Evolutionary conservation across 2,888 invertebrate species (phyloP).

Genomic region (Synergus itoensis): DNA sequence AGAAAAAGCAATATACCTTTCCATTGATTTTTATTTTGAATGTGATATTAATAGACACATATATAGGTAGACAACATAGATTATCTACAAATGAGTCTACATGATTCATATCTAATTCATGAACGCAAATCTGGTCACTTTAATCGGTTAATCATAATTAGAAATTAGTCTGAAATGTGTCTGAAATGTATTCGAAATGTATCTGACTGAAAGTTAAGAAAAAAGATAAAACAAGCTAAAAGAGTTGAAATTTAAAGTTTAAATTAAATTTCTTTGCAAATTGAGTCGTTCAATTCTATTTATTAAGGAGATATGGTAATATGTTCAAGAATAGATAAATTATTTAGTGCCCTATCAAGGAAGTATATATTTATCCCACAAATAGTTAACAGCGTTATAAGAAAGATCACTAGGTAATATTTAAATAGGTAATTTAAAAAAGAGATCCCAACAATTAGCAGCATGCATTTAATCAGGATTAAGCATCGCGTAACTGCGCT

Average conservation of each 20-base stretch:
- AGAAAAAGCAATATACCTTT: neutral
- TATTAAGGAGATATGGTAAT: too few species aligned
- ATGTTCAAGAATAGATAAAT: neutral
- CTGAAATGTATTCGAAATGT: neutral
- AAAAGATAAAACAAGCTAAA: neutral
- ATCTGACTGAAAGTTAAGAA: neutral
- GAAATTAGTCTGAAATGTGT: neutral
- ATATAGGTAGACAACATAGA: neutral
- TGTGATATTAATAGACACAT: neutral
- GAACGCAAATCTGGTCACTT: neutral
- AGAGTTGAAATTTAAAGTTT: too few species aligned
- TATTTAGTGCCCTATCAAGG: neutral
- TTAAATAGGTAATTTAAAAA: neutral
- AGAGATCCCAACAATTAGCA: slow-evolving; percentile 3
- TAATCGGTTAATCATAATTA: neutral
- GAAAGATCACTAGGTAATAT: neutral
- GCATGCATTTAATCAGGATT: slow-evolving; percentile 1
- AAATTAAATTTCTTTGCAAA: too few species aligned
- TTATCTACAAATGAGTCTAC: neutral
- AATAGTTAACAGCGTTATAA: neutral
- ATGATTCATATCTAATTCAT: neutral
- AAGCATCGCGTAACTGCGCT: neutral
- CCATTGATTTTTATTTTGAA: neutral
- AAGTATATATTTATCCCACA: neutral
- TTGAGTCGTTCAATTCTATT: too few species aligned